Conservation (phyloP, 30 jellyfish, hydroid and myxozoan genomes). For the Aurelia coerulea region DNA sequence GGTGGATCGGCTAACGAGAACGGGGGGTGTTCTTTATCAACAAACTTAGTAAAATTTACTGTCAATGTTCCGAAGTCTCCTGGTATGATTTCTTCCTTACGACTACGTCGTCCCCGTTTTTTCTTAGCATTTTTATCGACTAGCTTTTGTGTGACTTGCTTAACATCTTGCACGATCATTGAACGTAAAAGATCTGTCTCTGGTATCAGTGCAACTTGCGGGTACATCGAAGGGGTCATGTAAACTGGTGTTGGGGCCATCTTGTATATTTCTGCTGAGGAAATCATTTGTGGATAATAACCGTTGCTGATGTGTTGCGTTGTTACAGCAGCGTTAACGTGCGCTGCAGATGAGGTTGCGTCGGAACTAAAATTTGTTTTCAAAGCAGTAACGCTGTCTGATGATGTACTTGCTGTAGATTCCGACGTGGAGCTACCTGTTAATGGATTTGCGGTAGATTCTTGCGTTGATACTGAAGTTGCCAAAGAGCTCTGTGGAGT, state of each 20-base stretch:
- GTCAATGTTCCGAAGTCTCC: conserved; percentile 71
- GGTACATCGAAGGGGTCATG: conserved; percentile 65
- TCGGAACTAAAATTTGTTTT: too few species aligned
- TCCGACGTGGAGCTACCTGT: too few species aligned
- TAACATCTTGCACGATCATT: conserved; percentile 80
- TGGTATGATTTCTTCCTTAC: conserved; percentile 59
- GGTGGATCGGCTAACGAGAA: conserved; percentile 47
- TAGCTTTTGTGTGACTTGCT: conserved; percentile 65
- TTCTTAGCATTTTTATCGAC: conserved; percentile 37
- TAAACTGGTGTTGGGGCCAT: conserved; percentile 69
- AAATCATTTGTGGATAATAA: conserved; percentile 37
- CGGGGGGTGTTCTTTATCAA: conserved; percentile 56
- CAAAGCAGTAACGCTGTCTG: too few species aligned
- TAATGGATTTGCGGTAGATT: too few species aligned
- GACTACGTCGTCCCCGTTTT: conserved; percentile 62
- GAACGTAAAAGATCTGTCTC: conserved; percentile 69
- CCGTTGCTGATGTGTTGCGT: conserved; percentile 3
- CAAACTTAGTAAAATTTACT: conserved; percentile 54
- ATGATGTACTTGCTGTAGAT: too few species aligned
- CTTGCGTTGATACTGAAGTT: too few species aligned
- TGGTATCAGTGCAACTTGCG: conserved; percentile 65
- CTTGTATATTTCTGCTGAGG: conserved; percentile 48
- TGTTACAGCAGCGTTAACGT: background rate
- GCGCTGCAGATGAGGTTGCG: too few species aligned
- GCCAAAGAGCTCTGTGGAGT: too few species aligned